Base-by-base conservation (phyloP, 1,140 invertebrate genomes). In the Eueides isabella region DNA sequence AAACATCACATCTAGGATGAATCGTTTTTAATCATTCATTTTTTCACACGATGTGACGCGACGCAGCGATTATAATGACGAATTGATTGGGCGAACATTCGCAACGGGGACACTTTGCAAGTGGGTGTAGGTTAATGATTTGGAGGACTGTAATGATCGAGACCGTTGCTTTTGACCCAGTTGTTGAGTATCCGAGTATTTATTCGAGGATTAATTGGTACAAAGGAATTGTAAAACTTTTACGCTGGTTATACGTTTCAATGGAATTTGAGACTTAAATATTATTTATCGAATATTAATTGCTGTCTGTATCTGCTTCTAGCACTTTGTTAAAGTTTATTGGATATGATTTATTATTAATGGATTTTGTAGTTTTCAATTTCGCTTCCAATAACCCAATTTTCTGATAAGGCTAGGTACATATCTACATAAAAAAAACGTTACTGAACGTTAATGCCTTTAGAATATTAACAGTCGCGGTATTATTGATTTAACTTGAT, bases 61-160 rank as follows among this genome's bases (percentile, higher is more conserved):
- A 78, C 74, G 78, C 78, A 79, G 81, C 82, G 78, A 82, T 88
- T 84, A 81, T 91, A 86, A 89, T 89, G 87, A 91, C 84, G 85
- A 80, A 89, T 89, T 86, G 87, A 91, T 88, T 86, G 82, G 79
- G 74, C 77, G 84, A 84, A 85, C 79, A 79, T 85, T 83, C 75
- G 77, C 80, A 91, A 87, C 72, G 81, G 76, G 85, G 83, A 82
- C 84, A 82, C 80, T 82, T 81, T 76, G 70, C 82, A 83, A 82
- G 89, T 91, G 83, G 87, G 88, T 83, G 83, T 84, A 72, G 78
- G 79, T 82, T 86, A 87, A 88, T 89, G 89, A 89, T 85, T 85
- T 81, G 78, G 85, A 70, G 68, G 55, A 63, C 71, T 67, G 77
- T 79, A 75, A 72, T 79, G 78, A 86, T 87, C 74, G 77, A 81